Evolutionary conservation across 2,113 vertebrate genomes (phyloP), one percentile per base, ranked within the genome.

Genomic region (Tringa solitaria): DNA sequence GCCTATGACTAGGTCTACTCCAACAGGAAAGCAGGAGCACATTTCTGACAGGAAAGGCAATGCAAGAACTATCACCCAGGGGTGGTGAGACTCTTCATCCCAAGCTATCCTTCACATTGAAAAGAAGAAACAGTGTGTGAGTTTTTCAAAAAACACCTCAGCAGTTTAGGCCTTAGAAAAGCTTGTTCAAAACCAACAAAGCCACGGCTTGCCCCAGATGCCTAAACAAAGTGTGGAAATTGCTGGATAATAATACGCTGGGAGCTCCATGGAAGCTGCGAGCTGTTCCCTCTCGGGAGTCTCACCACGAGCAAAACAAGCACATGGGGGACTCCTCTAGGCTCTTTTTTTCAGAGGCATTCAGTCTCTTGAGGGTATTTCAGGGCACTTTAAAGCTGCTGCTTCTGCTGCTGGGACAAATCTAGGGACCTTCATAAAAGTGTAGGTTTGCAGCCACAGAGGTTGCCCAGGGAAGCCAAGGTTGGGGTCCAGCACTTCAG

Each of bases 361-460:
- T 53, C 0, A 0, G n/a, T 16, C 51, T 61, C 37, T 9, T 32
- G 32, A 69, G 72, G 26, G 8, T 46, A 68, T 81, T 53, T 28
- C 0, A 8, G 50, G 50, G 16, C 9, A 45, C 22, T 26, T 50
- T 51, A 64, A 77, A 51, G 37, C 10, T 14, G 30, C 23, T 61
- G 4, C 8, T 81, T 74, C 10, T 35, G 53, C 7, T 37, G 32
- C 26, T 14, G 11, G 14, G 24, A 79, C 16, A 64, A 68, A 53
- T 1, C 10, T 2, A 19, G 0, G 0, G 76, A 39, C 20, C 9
- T 48, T 33, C 17, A 33, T 27, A 53, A 53, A 78, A 72, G 28
- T 1, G 1, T 0, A 4, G 19, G 20, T 37, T 81, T 81, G 56
- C 60, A 75, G 65, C 9, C 6, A 14, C 4, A 16, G 43, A 54